Base-by-base conservation (phyloP, 2,888 invertebrate species). In the Cosmia pyralina region DNA sequence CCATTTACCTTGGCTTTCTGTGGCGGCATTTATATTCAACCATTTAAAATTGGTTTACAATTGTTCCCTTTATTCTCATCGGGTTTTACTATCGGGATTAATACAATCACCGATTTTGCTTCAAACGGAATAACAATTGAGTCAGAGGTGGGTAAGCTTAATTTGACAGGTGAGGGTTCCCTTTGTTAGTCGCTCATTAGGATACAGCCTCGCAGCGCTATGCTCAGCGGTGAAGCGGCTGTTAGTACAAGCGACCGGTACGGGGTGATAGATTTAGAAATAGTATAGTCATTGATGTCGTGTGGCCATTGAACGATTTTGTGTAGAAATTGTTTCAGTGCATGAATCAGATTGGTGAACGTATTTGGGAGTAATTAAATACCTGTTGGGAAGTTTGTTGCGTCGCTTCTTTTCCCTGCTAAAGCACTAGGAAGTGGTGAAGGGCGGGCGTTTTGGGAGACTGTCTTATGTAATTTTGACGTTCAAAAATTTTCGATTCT, bases 171-270 rank as follows among this genome's bases (percentile, higher is more conserved):
- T 63, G 82, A 57, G 72, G 72, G 72, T 53, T 64, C 44, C 64
- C 85, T 79, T 85, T 83, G 81, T 80, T 71, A 60, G 41, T 41
- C 53, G 68, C 70, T 83, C 82, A 82, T 83, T 84, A 82, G 70
- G 64, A 63, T 72, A 68, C 75, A 64, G 72, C 59, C 67, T 73
- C 58, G 62, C 72, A 79, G 67, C 67, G 76, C 71, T 70, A 66
- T 81, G 46, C 52, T 44, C 50, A 57, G 57, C 57, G 59, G 64
- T 70, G 38, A 60, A 81, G 78, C 62, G 48, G 50, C 66, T 67
- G 72, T 65, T 65, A 38, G 62, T 22, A 53, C 52, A 8, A 44
- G 50, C 55, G n/a, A 58, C 22, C 13, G 22, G 8, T 38, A 48
- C 41, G 13, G 44, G 34, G 19, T 22, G 41, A 58, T 59, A 41